Base-by-base conservation (phyloP, 64 coral and sea anemone species). In the Montipora sp. region DNA sequence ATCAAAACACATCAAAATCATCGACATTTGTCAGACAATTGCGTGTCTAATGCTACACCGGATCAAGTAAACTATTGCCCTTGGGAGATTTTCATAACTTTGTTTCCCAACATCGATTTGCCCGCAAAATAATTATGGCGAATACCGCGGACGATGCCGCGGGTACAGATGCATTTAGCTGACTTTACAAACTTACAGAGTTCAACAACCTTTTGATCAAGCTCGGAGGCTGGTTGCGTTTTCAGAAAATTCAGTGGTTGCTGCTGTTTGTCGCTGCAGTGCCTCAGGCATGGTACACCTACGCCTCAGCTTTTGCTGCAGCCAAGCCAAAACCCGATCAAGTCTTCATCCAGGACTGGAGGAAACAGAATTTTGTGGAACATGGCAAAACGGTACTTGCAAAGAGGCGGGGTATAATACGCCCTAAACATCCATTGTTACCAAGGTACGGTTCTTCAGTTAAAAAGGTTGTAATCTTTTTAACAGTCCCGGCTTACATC, bases 231-330 rank as follows among this genome's bases (percentile, higher is more conserved):
- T 99, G 95, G 80, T 92, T 84, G 43, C 78, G 94, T 20, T 99
- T 99, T 70, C 98, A 99, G 48, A 75, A 90, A n/a, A 92, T 99
- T 13, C 98, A 99, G 8, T 99, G 98, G 98, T 46, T 99, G 8
- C 76, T 99, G 0, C 53, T 96, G 0, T 99, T 99, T n/a, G 19
- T 99, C 4, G 95, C 94, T 8, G 77, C 93, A 0, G 53, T 99
- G 7, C 94, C 98, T 1, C 98, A 96, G 75, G 91, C 98, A 0
- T 99, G 94, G 94, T 99, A 99, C 21, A 96, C 98, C 3, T 99
- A 99, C 61, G 92, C 92, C 36, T 94, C 98, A 12, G 94, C 94
- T 12, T 99, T 99, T 46, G 86, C 98, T 1, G 98, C 94, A 5
- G 88, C 88, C 14, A 99, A 96, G 51, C 92, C 96, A 8, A 92